phyloP scores from a whole-genome alignment of 2,797 vertebrate genomes.

The Tenualosa thibaudeaui region DNA sequence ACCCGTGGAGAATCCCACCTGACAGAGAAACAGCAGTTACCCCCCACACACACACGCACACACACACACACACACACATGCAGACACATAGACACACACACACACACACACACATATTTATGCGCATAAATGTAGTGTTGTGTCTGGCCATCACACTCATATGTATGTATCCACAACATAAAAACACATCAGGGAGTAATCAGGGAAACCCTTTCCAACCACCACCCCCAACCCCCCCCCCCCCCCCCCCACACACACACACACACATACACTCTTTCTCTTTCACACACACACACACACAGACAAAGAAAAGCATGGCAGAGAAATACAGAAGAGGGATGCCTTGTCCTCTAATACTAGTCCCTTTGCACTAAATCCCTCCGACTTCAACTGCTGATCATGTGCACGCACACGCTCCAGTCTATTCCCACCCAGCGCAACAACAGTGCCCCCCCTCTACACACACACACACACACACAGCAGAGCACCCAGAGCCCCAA shows the following conservation, averaged over 20 bases:
- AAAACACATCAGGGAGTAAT: constrained; percentile 12
- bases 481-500: background rate
- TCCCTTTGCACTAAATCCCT: constrained; percentile 3
- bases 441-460: background rate
- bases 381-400: constrained; percentile 6
- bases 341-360: constrained; percentile 11
- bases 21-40: background rate
- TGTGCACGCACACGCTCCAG: background rate
- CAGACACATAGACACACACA: background rate
- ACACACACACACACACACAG: background rate
- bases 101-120: background rate
- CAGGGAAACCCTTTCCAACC: background rate
- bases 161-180: background rate
- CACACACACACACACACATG: background rate
- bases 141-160: background rate
- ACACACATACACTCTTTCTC: constrained; percentile 20
- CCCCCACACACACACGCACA: background rate
- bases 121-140: background rate
- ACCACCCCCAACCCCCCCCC: no score
- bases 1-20: constrained; percentile 62
- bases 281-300: background rate
- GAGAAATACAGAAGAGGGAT: background rate
- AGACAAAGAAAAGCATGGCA: background rate
- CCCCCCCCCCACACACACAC: background rate
- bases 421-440: background rate